Percentiles rank a stretch among this genome's conserved stretches.
Evolutionary conservation across 2,797 vertebrate genomes (phyloP).

Genomic region (Hypotaenidia philippensis): DNA sequence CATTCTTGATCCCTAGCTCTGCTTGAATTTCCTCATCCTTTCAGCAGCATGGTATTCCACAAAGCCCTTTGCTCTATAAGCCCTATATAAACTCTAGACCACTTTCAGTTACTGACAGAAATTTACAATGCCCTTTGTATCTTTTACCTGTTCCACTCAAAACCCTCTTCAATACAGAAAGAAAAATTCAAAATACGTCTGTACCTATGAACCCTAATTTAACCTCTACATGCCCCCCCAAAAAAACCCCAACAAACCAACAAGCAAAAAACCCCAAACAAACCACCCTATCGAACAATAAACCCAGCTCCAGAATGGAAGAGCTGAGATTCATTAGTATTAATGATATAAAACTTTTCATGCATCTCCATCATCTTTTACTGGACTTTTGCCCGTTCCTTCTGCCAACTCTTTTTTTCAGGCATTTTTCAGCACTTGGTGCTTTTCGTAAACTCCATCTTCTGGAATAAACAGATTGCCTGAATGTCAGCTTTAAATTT

Average conservation of each 20-base stretch:
- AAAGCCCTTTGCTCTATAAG: neutral
- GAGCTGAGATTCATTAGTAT: neutral
- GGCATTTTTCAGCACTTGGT: neutral
- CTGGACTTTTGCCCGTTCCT: neutral
- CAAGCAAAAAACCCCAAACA: neutral
- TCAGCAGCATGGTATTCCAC: neutral
- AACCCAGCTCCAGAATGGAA: neutral
- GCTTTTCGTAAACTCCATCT: neutral
- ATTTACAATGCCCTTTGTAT: neutral
- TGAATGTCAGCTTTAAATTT: neutral
- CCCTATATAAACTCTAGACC: neutral
- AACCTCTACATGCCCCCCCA: accelerated
- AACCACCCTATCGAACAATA: neutral
- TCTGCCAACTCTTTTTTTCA: neutral
- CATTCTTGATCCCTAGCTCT: neutral
- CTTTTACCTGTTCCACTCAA: neutral
- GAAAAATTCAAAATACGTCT: neutral
- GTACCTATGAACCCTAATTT: neutral
- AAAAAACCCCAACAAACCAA: neutral
- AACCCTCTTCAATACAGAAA: neutral
- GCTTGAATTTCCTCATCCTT: neutral
- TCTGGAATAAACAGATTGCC: neutral
- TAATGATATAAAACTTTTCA: neutral
- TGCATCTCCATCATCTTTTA: neutral
- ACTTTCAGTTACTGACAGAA: neutral